A percentile compares a stretch with the other conserved stretches of the same genome.
These are phyloP conservation scores for Rhinophrynus dorsalis DNA, from an alignment of 2,797 vertebrate genomes.

Conservation along the genomic window DNA sequence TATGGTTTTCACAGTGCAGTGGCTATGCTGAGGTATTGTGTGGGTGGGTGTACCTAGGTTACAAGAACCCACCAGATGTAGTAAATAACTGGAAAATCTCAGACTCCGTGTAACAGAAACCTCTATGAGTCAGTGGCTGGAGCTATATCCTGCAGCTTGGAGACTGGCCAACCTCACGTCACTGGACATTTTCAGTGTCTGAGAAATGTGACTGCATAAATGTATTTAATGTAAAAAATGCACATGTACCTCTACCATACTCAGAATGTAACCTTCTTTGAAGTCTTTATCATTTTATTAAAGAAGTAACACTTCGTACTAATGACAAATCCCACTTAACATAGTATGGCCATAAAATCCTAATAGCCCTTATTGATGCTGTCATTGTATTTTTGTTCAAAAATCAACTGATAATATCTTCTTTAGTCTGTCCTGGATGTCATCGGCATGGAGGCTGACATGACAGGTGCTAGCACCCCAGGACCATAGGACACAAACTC, in stretches of 20 bases:
- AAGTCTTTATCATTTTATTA: no score
- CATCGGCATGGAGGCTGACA: no score
- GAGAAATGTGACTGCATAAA: constrained; percentile 20
- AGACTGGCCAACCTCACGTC: constrained; percentile 30
- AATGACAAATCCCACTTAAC: no score
- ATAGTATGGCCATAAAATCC: no score
- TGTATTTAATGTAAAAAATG: constrained; percentile 10
- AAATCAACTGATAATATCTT: no score
- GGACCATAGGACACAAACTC: no score
- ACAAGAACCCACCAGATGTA: constrained; percentile 44
- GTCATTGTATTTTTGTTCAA: no score
- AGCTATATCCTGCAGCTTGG: constrained; percentile 44
- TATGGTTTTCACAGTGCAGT: constrained; percentile 12
- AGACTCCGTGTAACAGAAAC: constrained; percentile 48
- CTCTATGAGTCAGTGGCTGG: constrained; percentile 47
- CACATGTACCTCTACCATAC: neutral
- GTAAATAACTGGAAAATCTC: constrained; percentile 49
- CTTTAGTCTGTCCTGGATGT: no score
- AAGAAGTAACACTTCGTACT: no score
- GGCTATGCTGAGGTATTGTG: constrained; percentile 27
- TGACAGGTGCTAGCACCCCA: no score
- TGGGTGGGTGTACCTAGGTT: constrained; percentile 37
- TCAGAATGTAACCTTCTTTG: no score
- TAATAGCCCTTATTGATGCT: no score
- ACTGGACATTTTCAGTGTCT: constrained; percentile 42